Conservation (phyloP, 2,888 invertebrate genomes). For the Tuberolachnus salignus region DNA sequence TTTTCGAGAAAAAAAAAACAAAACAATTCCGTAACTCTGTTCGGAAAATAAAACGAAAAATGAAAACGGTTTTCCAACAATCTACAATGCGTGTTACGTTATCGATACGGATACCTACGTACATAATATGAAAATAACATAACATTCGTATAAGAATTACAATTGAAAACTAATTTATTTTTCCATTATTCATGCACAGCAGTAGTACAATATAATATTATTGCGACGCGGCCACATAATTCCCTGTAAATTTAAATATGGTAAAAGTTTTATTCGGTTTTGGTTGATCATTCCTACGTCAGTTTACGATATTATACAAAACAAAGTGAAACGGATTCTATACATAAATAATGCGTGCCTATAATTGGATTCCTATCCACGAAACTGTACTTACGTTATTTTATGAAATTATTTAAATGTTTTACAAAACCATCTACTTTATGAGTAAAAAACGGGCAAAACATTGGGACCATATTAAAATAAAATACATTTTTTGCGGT, state of each 20-base stretch:
- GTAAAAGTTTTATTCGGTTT: constrained; percentile 9
- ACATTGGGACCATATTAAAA: too few species aligned
- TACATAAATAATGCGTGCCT: constrained; percentile 36
- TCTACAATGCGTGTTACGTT: too few species aligned
- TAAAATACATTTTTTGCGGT: too few species aligned
- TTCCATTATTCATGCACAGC: not conserved
- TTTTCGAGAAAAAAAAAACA: too few species aligned
- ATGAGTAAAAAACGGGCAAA: too few species aligned
- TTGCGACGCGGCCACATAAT: not conserved
- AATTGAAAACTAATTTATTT: constrained; percentile 28
- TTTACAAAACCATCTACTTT: not conserved
- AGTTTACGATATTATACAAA: not conserved
- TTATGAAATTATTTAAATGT: constrained; percentile 10
- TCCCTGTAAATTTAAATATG: not conserved
- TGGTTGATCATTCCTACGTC: not conserved
- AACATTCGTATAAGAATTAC: not conserved
- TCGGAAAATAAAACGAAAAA: too few species aligned
- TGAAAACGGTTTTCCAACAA: too few species aligned
- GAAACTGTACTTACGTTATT: not conserved
- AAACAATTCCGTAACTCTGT: too few species aligned
- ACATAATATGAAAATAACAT: not conserved
- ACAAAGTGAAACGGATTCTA: not conserved
- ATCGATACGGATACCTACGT: too few species aligned
- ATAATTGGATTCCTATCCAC: constrained; percentile 24
- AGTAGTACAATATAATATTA: too few species aligned